phyloP scores from a whole-genome alignment of 2,888 invertebrate species.

The Microplitis deprimator region DNA sequence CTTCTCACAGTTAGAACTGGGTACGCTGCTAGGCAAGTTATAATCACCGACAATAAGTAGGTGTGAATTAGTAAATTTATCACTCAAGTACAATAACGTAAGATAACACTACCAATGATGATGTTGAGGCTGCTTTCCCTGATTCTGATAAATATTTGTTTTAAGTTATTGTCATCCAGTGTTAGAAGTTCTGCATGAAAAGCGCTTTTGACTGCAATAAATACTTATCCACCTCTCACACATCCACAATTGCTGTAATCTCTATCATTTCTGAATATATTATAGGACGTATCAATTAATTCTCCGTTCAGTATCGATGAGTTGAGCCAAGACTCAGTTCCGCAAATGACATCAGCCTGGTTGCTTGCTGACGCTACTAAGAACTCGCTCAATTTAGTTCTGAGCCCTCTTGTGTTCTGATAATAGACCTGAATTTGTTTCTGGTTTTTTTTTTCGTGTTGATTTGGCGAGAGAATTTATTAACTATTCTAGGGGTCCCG shows the following conservation, averaged over 20 bases:
- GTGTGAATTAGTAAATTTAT: background rate
- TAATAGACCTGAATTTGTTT: background rate
- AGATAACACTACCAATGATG: background rate
- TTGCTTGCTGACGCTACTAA: background rate
- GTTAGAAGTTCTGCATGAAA: background rate
- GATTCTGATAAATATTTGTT: background rate
- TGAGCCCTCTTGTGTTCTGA: background rate
- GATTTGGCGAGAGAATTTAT: background rate
- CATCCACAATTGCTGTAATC: background rate
- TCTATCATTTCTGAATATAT: slow-evolving; percentile 10
- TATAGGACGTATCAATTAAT: background rate
- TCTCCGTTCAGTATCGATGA: background rate
- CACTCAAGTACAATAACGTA: background rate
- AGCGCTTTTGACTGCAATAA: background rate
- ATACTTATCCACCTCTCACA: background rate
- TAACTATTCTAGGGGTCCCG: background rate
- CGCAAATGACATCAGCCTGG: background rate
- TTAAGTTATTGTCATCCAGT: background rate
- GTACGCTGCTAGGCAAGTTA: slow-evolving; percentile 6
- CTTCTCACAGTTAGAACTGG: background rate
- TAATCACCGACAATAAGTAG: slow-evolving; percentile 12
- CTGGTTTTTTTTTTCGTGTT: too few relatives aligned
- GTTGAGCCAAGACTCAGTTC: slow-evolving; percentile 7
- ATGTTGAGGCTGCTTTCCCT: background rate
- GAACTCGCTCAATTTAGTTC: slow-evolving; percentile 2